These are phyloP conservation scores for Cristatella mucedo DNA, from an alignment of 2,888 invertebrate genomes.

Conservation along the genomic window DNA sequence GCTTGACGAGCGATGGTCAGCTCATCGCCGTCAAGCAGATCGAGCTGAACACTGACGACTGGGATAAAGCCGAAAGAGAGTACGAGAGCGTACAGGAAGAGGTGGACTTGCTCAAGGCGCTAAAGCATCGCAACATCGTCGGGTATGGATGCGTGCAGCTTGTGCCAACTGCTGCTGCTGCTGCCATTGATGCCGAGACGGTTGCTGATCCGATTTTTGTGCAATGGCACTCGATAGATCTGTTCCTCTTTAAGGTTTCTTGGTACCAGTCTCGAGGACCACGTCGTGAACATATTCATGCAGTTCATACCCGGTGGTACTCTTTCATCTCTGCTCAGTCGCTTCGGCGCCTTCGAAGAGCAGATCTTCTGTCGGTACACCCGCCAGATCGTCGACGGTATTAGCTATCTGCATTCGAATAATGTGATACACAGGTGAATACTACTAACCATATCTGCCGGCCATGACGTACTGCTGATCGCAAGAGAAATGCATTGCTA, in stretches of 20 bases:
- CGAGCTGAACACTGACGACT: constrained; percentile 30
- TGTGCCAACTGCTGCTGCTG: background rate
- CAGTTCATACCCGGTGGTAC: constrained; percentile 39
- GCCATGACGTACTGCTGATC: too few relatives aligned
- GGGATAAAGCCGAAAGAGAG: constrained; percentile 29
- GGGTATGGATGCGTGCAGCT: constrained; percentile 21
- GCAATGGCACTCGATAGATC: background rate
- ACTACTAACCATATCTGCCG: too few relatives aligned
- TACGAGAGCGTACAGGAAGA: constrained; percentile 38
- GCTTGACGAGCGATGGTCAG: constrained; percentile 34
- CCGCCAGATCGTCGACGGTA: constrained; percentile 36
- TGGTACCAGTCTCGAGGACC: constrained; percentile 36
- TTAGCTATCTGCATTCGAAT: constrained; percentile 35
- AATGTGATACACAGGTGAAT: constrained; percentile 37
- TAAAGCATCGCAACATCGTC: constrained; percentile 37
- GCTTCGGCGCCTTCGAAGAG: constrained; percentile 37
- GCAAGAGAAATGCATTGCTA: too few relatives aligned
- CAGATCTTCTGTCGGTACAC: constrained; percentile 35
- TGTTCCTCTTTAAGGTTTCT: constrained; percentile 24
- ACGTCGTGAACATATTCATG: constrained; percentile 37
- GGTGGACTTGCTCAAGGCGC: constrained; percentile 34
- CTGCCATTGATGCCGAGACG: too few relatives aligned
- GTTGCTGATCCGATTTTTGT: background rate
- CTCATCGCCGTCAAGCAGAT: constrained; percentile 39
- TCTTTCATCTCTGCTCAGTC: constrained; percentile 31